Evolutionary conservation across 2,797 vertebrate species (phyloP).

Genomic region (Carcharodon carcharias): DNA sequence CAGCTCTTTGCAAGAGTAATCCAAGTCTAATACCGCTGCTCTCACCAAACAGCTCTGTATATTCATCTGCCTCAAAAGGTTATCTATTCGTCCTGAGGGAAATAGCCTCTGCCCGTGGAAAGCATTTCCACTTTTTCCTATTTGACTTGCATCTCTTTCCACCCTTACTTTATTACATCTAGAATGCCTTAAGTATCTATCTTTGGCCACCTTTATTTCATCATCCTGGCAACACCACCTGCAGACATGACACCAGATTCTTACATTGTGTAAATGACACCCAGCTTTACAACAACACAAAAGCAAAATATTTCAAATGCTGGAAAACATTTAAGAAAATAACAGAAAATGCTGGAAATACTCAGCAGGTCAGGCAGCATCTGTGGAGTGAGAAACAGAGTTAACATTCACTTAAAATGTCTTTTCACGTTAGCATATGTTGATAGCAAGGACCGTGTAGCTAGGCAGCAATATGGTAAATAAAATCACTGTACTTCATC

Average conservation of each 20-base stretch:
- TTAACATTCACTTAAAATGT: background rate
- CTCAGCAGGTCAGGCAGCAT: background rate
- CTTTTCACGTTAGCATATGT: background rate
- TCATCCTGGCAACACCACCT: background rate
- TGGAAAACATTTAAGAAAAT: background rate
- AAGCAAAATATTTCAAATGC: background rate
- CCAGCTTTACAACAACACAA: background rate
- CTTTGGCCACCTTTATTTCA: background rate
- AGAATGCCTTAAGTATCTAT: background rate
- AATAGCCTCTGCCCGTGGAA: background rate
- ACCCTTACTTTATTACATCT: background rate
- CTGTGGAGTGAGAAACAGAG: background rate
- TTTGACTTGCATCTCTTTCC: background rate
- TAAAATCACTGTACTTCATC: background rate
- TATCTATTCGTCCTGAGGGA: background rate
- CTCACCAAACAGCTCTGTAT: background rate
- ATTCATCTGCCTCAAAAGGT: background rate
- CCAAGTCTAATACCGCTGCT: background rate
- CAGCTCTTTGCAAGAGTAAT: background rate
- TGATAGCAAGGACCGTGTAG: background rate
- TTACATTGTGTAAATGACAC: background rate
- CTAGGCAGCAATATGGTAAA: background rate
- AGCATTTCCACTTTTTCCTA: background rate
- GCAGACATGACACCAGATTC: background rate
- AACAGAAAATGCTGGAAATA: background rate